Conservation (phyloP, 2,797 vertebrate genomes). For the Calcarius lapponicus region DNA sequence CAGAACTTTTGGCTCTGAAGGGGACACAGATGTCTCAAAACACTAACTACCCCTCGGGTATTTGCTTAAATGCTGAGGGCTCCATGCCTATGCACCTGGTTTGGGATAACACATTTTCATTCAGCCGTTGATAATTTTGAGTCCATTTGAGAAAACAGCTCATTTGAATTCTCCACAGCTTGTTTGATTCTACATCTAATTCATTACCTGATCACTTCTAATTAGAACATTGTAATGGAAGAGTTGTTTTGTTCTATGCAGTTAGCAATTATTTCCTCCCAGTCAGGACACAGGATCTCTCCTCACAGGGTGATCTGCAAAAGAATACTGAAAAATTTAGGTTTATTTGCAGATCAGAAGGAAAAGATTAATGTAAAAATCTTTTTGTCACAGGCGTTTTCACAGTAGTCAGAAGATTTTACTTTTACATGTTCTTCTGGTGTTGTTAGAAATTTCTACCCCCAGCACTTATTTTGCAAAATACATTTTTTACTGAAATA, state of each 20-base stretch:
- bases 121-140: background rate
- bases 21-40: background rate
- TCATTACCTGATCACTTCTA: conserved; percentile 56
- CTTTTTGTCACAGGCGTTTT: background rate
- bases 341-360: background rate
- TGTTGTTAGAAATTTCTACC: background rate
- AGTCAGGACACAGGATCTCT: background rate
- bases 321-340: background rate
- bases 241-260: conserved; percentile 22
- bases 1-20: background rate
- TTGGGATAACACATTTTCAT: conserved; percentile 18
- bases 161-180: conserved; percentile 60
- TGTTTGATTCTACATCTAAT: conserved; percentile 35
- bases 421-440: background rate
- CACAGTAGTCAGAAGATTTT: background rate
- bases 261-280: background rate
- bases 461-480: background rate
- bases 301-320: background rate
- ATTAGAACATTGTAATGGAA: conserved; percentile 60
- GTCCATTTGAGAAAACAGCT: conserved; percentile 20
- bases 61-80: background rate
- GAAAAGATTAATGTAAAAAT: background rate
- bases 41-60: background rate
- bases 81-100: background rate
- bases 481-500: background rate